Base-by-base conservation (phyloP, 2,888 invertebrate species). In the Nycteola revayana region DNA sequence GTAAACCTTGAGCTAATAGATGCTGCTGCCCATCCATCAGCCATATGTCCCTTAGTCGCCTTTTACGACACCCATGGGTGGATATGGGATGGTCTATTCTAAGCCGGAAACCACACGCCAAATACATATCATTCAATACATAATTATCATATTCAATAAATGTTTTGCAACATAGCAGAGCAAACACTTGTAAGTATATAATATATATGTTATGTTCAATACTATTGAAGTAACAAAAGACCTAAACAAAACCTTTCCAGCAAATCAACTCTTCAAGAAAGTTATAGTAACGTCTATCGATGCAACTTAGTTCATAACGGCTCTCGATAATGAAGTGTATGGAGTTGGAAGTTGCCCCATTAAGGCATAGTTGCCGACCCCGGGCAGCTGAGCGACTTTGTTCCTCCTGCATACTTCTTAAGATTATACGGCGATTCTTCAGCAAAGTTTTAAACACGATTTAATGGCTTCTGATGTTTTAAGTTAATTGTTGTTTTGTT, bases 291-390 rank as follows among this genome's bases (percentile, higher is more conserved):
- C 36, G 32, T 20, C 25, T 32, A 30, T 28, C 27, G 32, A 32
- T 58, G 49, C 49, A 52, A 51, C 41, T 50, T 34, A 36, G 35
- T 52, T 36, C 27, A 51, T 45, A 45, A 32, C 26, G 27, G 4
- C 34, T 30, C 28, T 48, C 57, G 61, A 66, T 69, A 71, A 69
- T 70, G 61, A 65, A 62, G 57, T 55, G 52, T 59, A 25, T 36
- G 29, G 35, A 43, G 29, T 36, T 42, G 42, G 30, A 65, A 66
- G 54, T 69, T 61, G 38, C 42, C 46, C 66, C 66, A 71, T 73
- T 70, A 72, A 47, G 55, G 44, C 55, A 64, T 62, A 64, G 59
- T 65, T 47, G 37, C 38, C 42, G 49, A 46, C 42, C 56, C 49
- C 29, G 36, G 45, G 45, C 42, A 51, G 28, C 35, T 47, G 28